Percentiles rank a stretch among this genome's conserved stretches.
These are phyloP conservation scores for Corythucha ciliata DNA, from an alignment of 2,888 invertebrate genomes.

Conservation along the genomic window DNA sequence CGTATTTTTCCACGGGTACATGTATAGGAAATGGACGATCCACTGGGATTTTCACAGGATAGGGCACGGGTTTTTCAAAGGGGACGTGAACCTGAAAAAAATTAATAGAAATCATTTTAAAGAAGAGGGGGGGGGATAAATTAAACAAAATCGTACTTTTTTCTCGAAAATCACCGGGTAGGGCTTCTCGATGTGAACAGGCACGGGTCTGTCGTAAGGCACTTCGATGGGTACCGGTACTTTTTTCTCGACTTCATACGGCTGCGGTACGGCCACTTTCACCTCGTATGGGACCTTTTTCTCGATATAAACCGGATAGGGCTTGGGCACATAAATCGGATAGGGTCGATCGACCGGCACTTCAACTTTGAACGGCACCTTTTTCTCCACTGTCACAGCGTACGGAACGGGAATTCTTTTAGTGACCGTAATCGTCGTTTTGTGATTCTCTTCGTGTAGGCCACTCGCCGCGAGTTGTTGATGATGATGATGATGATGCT, in stretches of 20 bases:
- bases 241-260: background rate
- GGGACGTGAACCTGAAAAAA: no score
- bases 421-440: background rate
- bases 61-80: background rate
- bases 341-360: constrained; percentile 1
- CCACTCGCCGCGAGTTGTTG: no score
- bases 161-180: background rate
- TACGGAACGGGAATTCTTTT: constrained; percentile 1
- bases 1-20: background rate
- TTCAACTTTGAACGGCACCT: background rate
- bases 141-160: no score
- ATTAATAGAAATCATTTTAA: no score
- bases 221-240: background rate
- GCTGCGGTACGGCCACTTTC: background rate
- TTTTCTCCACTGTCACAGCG: background rate
- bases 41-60: background rate
- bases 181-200: background rate
- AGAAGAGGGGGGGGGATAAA: no score
- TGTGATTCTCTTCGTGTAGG: background rate
- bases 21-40: background rate
- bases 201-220: background rate
- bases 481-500: no score
- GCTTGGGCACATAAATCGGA: background rate
- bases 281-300: constrained; percentile 1
- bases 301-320: background rate